Percentiles rank a stretch among this genome's conserved stretches.
phyloP scores from a whole-genome alignment of 2,113 vertebrate species.

The Suncus etruscus region DNA sequence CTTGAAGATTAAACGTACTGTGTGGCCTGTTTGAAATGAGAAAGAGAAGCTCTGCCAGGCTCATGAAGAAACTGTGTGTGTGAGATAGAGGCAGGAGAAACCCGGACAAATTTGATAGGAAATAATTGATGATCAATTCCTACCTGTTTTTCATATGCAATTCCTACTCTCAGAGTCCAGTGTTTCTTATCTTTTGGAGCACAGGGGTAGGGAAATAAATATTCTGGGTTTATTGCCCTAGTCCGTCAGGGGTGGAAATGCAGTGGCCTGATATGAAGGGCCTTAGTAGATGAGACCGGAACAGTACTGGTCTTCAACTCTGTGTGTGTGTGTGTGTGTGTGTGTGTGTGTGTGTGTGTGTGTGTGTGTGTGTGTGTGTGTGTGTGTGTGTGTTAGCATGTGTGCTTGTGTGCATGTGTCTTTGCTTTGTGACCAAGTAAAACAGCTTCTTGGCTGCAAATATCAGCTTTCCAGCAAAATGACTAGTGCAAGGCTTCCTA shows the following conservation, averaged over 20 bases:
- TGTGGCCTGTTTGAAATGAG: constrained; percentile 56
- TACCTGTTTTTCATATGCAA: background rate
- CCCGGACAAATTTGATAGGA: constrained; percentile 14
- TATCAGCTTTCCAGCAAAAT: constrained; percentile 69
- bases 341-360: background rate
- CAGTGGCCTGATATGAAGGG: constrained; percentile 2
- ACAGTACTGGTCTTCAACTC: constrained; percentile 22
- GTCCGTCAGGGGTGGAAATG: constrained; percentile 28
- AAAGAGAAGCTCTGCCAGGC: constrained; percentile 1
- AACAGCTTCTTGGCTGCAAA: constrained; percentile 62
- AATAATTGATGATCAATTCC: constrained; percentile 34
- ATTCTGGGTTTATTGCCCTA: constrained; percentile 33
- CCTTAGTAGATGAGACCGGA: constrained; percentile 17
- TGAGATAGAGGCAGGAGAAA: background rate
- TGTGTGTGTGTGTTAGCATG: background rate
- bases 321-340: background rate
- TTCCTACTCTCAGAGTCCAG: background rate
- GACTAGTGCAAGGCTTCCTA: constrained; percentile 61
- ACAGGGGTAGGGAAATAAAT: background rate
- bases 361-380: background rate
- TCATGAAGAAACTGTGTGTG: constrained; percentile 27
- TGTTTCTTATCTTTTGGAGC: background rate
- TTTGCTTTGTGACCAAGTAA: constrained; percentile 67
- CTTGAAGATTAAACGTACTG: constrained; percentile 54
- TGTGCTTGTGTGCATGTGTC: background rate